A percentile compares a stretch with the other conserved stretches of the same genome.
phyloP scores from a whole-genome alignment of 2,113 vertebrate genomes.

The Barbus barbus region DNA sequence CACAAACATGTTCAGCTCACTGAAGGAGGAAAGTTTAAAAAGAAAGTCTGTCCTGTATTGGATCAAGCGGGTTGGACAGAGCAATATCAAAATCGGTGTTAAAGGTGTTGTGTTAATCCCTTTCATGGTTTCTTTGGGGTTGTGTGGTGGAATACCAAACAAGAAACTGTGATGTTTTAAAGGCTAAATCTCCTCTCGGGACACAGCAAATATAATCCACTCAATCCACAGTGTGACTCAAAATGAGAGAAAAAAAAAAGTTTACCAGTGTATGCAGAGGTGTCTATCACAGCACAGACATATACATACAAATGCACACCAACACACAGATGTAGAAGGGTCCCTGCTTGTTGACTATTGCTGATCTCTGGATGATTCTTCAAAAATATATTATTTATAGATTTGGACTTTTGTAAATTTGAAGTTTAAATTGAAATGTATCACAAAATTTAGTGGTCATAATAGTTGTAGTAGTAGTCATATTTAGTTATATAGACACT shows the following conservation, averaged over 20 bases:
- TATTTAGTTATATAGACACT: background rate
- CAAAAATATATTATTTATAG: background rate
- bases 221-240: background rate
- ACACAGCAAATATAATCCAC: constrained; percentile 35
- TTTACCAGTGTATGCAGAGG: background rate
- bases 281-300: background rate
- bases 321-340: background rate
- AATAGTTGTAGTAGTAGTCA: background rate
- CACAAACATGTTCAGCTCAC: constrained; percentile 61
- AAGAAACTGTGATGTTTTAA: constrained; percentile 15
- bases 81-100: constrained; percentile 26
- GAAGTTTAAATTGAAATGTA: background rate
- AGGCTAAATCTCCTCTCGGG: constrained; percentile 26
- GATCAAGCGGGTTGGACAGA: constrained; percentile 6
- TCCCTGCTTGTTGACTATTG: background rate
- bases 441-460: background rate
- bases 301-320: background rate
- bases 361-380: background rate
- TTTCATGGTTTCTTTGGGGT: background rate
- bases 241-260: background rate
- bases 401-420: background rate
- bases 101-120: constrained; percentile 2
- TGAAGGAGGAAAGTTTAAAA: constrained; percentile 67
- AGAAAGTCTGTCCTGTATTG: constrained; percentile 54
- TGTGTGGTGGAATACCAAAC: background rate